phyloP scores from a whole-genome alignment of 2,113 vertebrate genomes.

The Uropsilus gracilis region DNA sequence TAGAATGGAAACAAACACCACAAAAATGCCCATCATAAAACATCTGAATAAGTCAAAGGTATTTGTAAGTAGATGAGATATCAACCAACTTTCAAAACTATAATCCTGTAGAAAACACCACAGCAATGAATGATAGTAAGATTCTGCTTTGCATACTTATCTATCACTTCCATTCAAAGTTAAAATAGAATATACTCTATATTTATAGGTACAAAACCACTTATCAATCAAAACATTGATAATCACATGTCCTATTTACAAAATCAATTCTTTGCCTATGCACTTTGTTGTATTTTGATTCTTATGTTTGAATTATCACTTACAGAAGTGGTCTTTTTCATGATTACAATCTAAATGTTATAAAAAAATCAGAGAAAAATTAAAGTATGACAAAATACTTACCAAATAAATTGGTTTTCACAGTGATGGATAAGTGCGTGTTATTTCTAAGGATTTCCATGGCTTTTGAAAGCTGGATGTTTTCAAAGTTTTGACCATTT shows the following conservation, averaged over 20 bases:
- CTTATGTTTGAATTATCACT: slow-evolving; percentile 9
- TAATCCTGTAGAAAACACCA: not conserved
- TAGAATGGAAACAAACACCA: slow-evolving; percentile 76
- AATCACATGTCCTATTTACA: not conserved
- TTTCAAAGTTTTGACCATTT: slow-evolving; percentile 99
- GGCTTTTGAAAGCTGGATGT: slow-evolving; percentile 97
- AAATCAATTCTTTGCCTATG: not conserved
- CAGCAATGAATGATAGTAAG: not conserved
- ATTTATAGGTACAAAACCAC: not conserved
- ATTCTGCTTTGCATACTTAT: not conserved
- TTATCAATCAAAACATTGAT: not conserved
- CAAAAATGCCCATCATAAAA: not conserved
- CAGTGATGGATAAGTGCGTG: slow-evolving; percentile 99
- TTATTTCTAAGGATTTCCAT: slow-evolving; percentile 99
- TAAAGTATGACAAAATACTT: slow-evolving; percentile 60
- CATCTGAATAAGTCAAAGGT: not conserved
- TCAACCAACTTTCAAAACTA: not conserved
- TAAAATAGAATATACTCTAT: not conserved
- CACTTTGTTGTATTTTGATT: not conserved
- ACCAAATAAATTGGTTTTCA: slow-evolving; percentile 99
- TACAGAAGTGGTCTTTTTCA: slow-evolving; percentile 31
- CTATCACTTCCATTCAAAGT: not conserved
- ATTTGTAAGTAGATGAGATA: not conserved
- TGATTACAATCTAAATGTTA: not conserved
- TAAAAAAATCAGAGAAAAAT: not conserved